Conservation (phyloP, 2,888 invertebrate genomes). For the Pachymerium ferrugineum region DNA sequence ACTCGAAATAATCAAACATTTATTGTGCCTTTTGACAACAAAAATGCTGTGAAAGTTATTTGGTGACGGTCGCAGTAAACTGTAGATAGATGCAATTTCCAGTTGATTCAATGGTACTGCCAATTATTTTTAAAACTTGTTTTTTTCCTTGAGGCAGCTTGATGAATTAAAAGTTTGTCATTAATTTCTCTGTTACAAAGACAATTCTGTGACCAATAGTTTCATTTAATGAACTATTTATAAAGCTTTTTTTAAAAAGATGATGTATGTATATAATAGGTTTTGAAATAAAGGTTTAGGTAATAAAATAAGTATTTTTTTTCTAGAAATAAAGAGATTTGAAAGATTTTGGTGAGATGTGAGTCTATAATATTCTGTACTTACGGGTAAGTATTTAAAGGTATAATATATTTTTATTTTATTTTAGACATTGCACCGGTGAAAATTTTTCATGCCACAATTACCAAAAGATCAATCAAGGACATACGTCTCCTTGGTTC, state of each 20-base stretch:
- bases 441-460: no score
- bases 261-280: not conserved
- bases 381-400: no score
- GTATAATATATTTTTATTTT: no score
- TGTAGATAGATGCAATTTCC: not conserved
- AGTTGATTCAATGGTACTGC: not conserved
- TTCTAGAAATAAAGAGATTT: no score
- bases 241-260: not conserved
- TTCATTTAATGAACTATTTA: not conserved
- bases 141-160: conserved; percentile 12
- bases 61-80: not conserved
- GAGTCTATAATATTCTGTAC: no score
- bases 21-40: no score
- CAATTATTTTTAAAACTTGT: not conserved
- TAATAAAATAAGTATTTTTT: not conserved
- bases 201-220: conserved; percentile 1
- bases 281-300: conserved; percentile 24
- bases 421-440: no score
- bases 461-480: no score
- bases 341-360: no score
- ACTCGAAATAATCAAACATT: no score
- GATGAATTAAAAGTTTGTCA: not conserved
- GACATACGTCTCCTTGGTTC: no score
- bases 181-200: not conserved
- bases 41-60: no score